Evolutionary conservation across 2,113 vertebrate genomes (phyloP).

Genomic region (Otocyon megalotis): DNA sequence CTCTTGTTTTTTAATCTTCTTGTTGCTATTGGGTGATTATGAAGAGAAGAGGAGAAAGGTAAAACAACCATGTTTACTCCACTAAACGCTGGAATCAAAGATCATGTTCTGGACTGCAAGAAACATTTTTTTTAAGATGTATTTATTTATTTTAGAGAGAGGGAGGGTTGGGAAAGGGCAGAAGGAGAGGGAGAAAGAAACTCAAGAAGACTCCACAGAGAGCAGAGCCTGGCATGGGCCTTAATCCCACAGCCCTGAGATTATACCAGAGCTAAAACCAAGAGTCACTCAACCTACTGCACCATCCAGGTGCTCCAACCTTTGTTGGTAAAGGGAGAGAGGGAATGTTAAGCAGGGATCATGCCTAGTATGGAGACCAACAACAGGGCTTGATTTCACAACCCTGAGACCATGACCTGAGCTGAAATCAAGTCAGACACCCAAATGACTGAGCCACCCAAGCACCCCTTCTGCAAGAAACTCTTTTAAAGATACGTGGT

Average conservation of each 20-base stretch:
- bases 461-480: neutral
- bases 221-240: neutral
- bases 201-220: neutral
- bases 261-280: neutral
- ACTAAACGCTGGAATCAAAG: neutral
- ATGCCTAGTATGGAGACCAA: neutral
- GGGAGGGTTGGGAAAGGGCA: neutral
- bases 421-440: neutral
- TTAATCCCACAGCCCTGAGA: neutral
- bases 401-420: neutral
- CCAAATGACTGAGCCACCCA: neutral
- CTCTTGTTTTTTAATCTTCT: neutral
- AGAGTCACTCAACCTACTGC: neutral
- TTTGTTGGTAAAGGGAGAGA: neutral
- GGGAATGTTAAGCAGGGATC: neutral
- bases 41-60: neutral
- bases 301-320: neutral
- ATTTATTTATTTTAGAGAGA: neutral
- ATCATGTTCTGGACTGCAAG: neutral
- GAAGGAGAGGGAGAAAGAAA: neutral
- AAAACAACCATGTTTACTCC: neutral
- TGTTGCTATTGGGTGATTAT: neutral
- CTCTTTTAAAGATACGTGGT: neutral
- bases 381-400: neutral
- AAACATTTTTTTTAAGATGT: neutral